Percentiles rank a stretch among this genome's conserved stretches.
phyloP scores from a whole-genome alignment of 2,797 vertebrate genomes.

The Mus minutoides region DNA sequence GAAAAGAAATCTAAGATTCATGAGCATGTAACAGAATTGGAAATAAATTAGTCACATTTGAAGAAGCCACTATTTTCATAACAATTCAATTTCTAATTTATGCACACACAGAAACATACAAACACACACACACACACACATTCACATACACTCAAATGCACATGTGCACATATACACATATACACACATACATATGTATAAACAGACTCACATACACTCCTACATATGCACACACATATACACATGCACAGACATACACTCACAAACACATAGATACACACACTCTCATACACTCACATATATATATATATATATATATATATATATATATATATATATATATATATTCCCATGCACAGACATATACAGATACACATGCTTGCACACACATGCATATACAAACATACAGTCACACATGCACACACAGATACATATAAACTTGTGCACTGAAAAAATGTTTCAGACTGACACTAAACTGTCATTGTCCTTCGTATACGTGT shows the following conservation, averaged over 20 bases:
- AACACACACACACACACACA: neutral
- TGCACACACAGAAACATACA: neutral
- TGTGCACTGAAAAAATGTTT: constrained; percentile 57
- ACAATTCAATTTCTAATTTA: neutral
- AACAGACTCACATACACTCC: neutral
- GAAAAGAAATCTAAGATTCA: neutral
- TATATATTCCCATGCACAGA: neutral
- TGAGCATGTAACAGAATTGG: neutral
- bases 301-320: neutral
- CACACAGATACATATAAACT: neutral
- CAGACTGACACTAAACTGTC: constrained; percentile 56
- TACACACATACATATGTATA: neutral
- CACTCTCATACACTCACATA: neutral
- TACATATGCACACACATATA: neutral
- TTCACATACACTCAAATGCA: neutral
- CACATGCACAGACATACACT: neutral
- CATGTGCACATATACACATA: neutral
- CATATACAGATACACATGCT: neutral
- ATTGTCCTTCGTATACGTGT: constrained; percentile 64
- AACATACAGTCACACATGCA: neutral
- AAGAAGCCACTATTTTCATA: neutral
- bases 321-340: neutral
- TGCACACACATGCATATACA: neutral
- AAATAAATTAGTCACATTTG: constrained; percentile 11
- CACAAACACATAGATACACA: neutral